Percentiles rank a stretch among this genome's conserved stretches.
These are phyloP conservation scores for Hesperia comma DNA, from an alignment of 2,888 invertebrate genomes.

Conservation along the genomic window DNA sequence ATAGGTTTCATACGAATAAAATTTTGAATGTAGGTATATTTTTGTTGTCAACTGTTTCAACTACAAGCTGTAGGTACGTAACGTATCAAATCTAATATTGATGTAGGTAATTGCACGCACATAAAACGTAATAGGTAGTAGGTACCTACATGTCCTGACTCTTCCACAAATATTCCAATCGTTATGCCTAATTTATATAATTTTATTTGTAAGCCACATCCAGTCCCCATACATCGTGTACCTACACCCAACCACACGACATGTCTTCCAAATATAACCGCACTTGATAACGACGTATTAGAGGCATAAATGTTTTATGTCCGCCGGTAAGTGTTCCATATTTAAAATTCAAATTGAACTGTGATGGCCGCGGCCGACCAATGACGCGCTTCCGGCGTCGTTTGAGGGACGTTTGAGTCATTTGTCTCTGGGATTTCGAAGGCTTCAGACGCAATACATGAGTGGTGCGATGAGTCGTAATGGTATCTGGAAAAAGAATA, in stretches of 20 bases:
- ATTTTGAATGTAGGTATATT: too few relatives aligned
- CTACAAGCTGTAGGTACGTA: too few relatives aligned
- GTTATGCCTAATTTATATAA: too few relatives aligned
- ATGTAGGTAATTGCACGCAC: too few relatives aligned
- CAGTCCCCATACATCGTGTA: constrained; percentile 45
- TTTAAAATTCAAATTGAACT: constrained; percentile 61
- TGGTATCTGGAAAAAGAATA: too few relatives aligned
- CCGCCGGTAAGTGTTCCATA: constrained; percentile 72
- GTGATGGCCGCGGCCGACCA: constrained; percentile 46
- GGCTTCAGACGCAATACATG: not conserved
- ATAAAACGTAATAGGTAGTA: too few relatives aligned
- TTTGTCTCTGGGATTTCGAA: constrained; percentile 20
- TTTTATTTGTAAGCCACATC: constrained; percentile 46
- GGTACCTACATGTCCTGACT: too few relatives aligned
- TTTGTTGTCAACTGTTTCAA: too few relatives aligned
- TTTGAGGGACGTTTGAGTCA: constrained; percentile 35
- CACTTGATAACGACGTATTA: constrained; percentile 79
- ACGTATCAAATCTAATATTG: too few relatives aligned
- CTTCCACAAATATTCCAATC: too few relatives aligned
- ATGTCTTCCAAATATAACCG: constrained; percentile 72
- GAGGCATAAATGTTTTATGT: constrained; percentile 72
- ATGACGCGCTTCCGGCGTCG: constrained; percentile 51
- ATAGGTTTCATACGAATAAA: too few relatives aligned
- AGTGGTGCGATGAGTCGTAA: not conserved
- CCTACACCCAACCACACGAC: constrained; percentile 55